Percentiles rank a stretch among this genome's conserved stretches.
These are phyloP conservation scores for Xestoiulus laeticollis DNA, from an alignment of 2,888 invertebrate species.

Conservation along the genomic window DNA sequence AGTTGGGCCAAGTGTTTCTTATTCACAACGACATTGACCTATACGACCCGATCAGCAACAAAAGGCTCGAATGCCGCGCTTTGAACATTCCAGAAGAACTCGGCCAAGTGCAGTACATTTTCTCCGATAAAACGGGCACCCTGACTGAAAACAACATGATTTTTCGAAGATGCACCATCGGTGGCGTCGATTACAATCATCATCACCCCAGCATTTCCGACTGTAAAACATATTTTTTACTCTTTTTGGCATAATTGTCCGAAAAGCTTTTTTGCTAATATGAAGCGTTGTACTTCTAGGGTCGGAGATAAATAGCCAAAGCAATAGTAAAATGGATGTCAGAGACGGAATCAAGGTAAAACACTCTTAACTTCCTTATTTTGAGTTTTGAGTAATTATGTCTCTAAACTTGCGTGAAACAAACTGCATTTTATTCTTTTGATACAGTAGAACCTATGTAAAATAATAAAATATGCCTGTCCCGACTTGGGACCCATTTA, in stretches of 20 bases:
- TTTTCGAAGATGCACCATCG: slow-evolving; percentile 88
- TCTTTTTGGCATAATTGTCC: background rate
- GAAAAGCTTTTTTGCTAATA: background rate
- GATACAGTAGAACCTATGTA: too few relatives aligned
- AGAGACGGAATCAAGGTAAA: background rate
- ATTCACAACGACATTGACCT: slow-evolving; percentile 90
- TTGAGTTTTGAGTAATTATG: too few relatives aligned
- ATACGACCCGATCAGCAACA: slow-evolving; percentile 84
- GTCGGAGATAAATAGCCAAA: slow-evolving; percentile 47
- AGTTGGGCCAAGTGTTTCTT: slow-evolving; percentile 93
- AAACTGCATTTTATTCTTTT: too few relatives aligned
- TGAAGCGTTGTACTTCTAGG: slow-evolving; percentile 10
- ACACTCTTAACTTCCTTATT: too few relatives aligned
- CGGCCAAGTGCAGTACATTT: slow-evolving; percentile 93
- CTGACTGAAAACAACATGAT: slow-evolving; percentile 98
- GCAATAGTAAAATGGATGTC: slow-evolving; percentile 15
- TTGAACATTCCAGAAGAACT: slow-evolving; percentile 97
- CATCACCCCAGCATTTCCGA: slow-evolving; percentile 68
- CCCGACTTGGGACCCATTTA: too few relatives aligned
- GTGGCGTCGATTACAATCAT: slow-evolving; percentile 89
- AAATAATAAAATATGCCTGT: too few relatives aligned
- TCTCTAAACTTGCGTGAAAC: too few relatives aligned
- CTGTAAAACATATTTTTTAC: slow-evolving; percentile 41
- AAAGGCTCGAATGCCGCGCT: slow-evolving; percentile 87
- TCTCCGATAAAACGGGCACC: slow-evolving; percentile 98